These are phyloP conservation scores for Parazoanthus atlanticus DNA, from an alignment of 92 coral and sea anemone species.

Conservation along the genomic window DNA sequence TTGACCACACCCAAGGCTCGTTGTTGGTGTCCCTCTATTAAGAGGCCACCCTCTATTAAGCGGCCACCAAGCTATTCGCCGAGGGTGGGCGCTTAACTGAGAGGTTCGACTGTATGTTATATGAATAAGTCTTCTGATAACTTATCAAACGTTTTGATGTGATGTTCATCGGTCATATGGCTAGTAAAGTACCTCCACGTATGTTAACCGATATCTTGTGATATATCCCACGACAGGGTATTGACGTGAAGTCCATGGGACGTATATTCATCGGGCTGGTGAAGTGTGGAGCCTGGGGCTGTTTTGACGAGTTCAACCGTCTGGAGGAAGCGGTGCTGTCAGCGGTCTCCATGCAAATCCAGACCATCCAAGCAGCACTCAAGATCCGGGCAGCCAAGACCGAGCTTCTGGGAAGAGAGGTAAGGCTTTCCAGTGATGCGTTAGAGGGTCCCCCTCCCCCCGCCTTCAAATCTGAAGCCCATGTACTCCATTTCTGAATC, in stretches of 20 bases:
- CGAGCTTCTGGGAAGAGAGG: slow-evolving; percentile 96
- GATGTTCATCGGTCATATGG: no score
- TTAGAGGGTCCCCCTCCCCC: neutral
- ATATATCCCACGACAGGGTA: slow-evolving; percentile 64
- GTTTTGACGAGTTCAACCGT: slow-evolving; percentile 99
- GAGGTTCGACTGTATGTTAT: no score
- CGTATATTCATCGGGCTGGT: slow-evolving; percentile 99
- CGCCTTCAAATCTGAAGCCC: neutral
- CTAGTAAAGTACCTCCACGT: no score
- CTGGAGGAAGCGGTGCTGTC: slow-evolving; percentile 98
- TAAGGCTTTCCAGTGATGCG: neutral
- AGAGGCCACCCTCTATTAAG: no score
- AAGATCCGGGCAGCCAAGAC: slow-evolving; percentile 81
- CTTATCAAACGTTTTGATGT: no score
- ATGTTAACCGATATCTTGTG: no score
- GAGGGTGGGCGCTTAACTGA: no score
- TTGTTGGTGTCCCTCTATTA: no score
- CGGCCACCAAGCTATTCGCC: no score
- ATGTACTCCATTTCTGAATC: no score
- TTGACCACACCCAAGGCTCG: no score
- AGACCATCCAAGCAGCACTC: slow-evolving; percentile 98
- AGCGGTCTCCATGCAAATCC: slow-evolving; percentile 98
- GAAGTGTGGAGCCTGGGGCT: slow-evolving; percentile 99
- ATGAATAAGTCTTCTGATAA: no score
- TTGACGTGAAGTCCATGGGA: slow-evolving; percentile 99